Evolutionary conservation across 2,113 vertebrate genomes (phyloP).

Genomic region (Synodontis membranacea): DNA sequence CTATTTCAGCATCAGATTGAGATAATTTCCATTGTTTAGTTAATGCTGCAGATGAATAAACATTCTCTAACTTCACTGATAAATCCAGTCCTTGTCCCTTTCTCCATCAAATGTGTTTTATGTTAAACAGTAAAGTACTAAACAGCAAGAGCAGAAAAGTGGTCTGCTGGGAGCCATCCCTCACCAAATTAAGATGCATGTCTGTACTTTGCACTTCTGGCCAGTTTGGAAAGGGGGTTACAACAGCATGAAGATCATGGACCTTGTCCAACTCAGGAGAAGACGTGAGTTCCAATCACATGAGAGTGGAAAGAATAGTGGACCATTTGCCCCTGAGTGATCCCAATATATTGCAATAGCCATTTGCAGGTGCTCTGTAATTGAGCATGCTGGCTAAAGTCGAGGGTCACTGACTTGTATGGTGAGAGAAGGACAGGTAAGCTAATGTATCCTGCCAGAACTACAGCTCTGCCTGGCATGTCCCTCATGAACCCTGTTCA

Average conservation of each 20-base stretch:
- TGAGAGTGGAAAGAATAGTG: slow-evolving; percentile 51
- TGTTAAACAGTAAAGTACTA: not conserved
- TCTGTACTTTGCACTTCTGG: slow-evolving; percentile 29
- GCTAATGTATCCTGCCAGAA: slow-evolving; percentile 44
- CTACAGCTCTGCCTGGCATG: slow-evolving; percentile 14
- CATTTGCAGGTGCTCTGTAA: slow-evolving; percentile 53
- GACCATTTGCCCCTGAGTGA: slow-evolving; percentile 46
- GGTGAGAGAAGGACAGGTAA: slow-evolving; percentile 33
- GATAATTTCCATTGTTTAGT: not conserved
- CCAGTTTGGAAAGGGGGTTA: slow-evolving; percentile 9
- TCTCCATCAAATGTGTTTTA: not conserved
- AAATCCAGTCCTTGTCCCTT: not conserved
- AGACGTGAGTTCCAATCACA: slow-evolving; percentile 47
- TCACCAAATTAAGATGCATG: slow-evolving; percentile 1
- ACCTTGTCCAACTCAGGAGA: slow-evolving; percentile 38
- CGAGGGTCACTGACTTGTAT: slow-evolving; percentile 24
- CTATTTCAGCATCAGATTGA: not conserved
- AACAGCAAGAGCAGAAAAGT: not conserved
- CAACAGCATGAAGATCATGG: slow-evolving; percentile 47
- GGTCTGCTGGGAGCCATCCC: not conserved
- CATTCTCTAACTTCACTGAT: not conserved
- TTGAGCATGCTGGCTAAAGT: slow-evolving; percentile 49
- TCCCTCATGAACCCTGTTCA: slow-evolving; percentile 5
- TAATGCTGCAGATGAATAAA: not conserved
- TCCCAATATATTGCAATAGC: slow-evolving; percentile 48